Percentiles rank a stretch among this genome's conserved stretches.
Evolutionary conservation across 2,888 invertebrate species (phyloP).

Genomic region (Andrena hattorfiana): DNA sequence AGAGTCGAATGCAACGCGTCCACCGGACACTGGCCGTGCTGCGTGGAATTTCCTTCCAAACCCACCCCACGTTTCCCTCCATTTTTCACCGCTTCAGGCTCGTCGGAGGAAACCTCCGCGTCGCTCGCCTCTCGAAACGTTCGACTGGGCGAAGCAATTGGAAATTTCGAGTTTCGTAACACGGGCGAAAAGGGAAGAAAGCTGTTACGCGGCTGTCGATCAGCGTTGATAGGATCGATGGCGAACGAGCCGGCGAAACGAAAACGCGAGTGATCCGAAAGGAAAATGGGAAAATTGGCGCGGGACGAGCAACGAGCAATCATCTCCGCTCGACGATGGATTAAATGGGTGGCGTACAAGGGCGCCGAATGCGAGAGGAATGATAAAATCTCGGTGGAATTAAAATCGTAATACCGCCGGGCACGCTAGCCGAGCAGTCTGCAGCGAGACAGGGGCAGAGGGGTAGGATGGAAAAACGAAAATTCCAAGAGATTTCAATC

Average conservation of each 20-base stretch:
- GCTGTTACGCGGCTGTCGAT: conserved; percentile 8
- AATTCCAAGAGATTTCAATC: conserved; percentile 66
- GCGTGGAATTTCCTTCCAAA: conserved; percentile 23
- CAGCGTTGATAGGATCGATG: conserved; percentile 3
- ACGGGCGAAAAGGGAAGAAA: background rate
- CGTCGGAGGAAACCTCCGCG: background rate
- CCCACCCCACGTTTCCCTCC: background rate
- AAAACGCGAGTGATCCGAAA: conserved; percentile 25
- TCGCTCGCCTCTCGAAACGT: conserved; percentile 5
- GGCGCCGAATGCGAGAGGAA: conserved; percentile 36
- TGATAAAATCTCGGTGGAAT: conserved; percentile 57
- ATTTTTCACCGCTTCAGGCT: background rate
- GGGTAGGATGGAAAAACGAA: background rate
- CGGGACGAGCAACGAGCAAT: background rate
- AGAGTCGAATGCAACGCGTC: conserved; percentile 37
- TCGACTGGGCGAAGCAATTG: conserved; percentile 2
- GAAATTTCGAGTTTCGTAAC: conserved; percentile 3
- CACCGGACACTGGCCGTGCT: conserved; percentile 25
- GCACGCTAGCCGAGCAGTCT: background rate
- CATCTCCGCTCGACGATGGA: conserved; percentile 35
- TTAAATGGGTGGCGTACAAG: conserved; percentile 55
- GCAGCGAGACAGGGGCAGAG: background rate
- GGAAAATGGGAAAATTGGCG: conserved; percentile 10
- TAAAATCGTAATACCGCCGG: conserved; percentile 54
- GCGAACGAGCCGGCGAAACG: background rate